These are phyloP conservation scores for Drosophila trapezifrons DNA, from an alignment of 1,140 invertebrate genomes.

Conservation along the genomic window DNA sequence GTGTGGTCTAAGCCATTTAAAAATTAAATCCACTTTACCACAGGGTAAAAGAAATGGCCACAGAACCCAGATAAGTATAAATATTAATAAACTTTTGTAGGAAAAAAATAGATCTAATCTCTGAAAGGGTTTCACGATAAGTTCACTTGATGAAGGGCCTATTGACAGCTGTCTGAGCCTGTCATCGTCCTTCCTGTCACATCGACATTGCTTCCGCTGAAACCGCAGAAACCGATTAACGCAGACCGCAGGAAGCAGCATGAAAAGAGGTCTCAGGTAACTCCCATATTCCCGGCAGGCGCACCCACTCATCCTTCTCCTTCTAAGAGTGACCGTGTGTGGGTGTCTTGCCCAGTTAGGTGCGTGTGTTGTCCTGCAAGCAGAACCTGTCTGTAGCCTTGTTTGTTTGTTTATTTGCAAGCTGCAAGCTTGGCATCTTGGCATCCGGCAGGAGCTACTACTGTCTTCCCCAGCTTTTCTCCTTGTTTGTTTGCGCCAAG, in stretches of 20 bases:
- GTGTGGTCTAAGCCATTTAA: too few relatives aligned
- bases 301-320: background rate
- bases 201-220: background rate
- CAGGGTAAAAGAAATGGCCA: too few relatives aligned
- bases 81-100: background rate
- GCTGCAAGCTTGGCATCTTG: slow-evolving; percentile 47
- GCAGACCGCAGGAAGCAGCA: slow-evolving; percentile 1
- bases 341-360: background rate
- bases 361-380: slow-evolving; percentile 19
- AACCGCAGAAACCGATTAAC: slow-evolving; percentile 33
- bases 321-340: background rate
- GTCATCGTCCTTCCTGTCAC: background rate
- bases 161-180: background rate
- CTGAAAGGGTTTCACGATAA: background rate
- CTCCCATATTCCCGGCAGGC: background rate
- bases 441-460: slow-evolving; percentile 18
- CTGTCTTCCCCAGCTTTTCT: slow-evolving; percentile 9
- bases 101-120: background rate
- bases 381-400: slow-evolving; percentile 15
- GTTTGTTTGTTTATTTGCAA: slow-evolving; percentile 38
- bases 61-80: too few relatives aligned
- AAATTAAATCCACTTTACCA: too few relatives aligned
- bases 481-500: slow-evolving; percentile 37
- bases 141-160: background rate
- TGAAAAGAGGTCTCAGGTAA: background rate